Conservation (phyloP, 2,888 invertebrate species). For the Thecocarcelia acutangulata region DNA sequence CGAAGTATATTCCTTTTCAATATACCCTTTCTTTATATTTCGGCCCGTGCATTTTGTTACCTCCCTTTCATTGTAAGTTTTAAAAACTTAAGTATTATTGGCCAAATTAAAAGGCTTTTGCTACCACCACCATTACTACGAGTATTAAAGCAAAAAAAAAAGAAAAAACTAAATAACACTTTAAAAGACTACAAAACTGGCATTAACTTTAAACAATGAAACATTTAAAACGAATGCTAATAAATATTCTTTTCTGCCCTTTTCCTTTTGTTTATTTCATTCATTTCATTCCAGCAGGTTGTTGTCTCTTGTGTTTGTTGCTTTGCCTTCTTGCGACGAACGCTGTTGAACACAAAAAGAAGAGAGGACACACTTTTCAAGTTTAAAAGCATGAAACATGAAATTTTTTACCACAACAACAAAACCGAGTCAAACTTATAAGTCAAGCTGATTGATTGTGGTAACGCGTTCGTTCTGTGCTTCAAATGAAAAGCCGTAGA, state of each 20-base stretch:
- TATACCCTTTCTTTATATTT: constrained; percentile 21
- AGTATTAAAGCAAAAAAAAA: constrained; percentile 33
- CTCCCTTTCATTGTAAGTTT: constrained; percentile 51
- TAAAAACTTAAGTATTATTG: constrained; percentile 52
- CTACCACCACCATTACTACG: constrained; percentile 28
- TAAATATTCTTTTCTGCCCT: constrained; percentile 39
- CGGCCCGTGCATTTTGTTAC: neutral
- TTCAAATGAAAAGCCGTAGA: constrained; percentile 3
- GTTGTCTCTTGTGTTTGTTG: constrained; percentile 37
- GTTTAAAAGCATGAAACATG: constrained; percentile 52
- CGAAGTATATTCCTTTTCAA: neutral
- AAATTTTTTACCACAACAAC: constrained; percentile 25
- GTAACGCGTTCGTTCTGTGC: constrained; percentile 55
- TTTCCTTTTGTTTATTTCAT: neutral
- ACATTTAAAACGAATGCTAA: constrained; percentile 50
- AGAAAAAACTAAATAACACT: constrained; percentile 43
- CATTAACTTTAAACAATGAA: constrained; percentile 52
- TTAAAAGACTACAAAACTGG: constrained; percentile 35
- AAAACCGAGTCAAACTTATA: constrained; percentile 29
- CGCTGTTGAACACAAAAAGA: constrained; percentile 7
- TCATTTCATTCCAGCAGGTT: constrained; percentile 22
- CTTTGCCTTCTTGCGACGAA: constrained; percentile 6
- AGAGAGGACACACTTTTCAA: constrained; percentile 41
- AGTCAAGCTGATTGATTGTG: constrained; percentile 62
- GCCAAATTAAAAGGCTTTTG: constrained; percentile 52